Evolutionary conservation across 2,888 invertebrate species (phyloP), one percentile per base, ranked within the genome.

Genomic region (Thera obeliscata): DNA sequence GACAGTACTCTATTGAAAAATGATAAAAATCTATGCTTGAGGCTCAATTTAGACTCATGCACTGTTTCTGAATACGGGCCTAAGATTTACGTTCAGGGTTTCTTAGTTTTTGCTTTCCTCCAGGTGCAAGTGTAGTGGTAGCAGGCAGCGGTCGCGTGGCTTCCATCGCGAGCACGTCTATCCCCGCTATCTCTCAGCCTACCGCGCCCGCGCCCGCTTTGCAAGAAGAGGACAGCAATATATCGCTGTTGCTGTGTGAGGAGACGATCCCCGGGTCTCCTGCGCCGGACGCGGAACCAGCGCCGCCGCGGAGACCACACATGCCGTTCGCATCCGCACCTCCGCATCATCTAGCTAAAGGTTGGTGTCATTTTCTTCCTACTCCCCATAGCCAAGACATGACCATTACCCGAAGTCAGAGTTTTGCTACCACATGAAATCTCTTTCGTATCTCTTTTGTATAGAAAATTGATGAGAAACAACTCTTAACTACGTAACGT

Each of bases 231-330:
- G 97, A 97, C 85, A 95, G 96, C 74, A 95, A 95, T 75, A 95
- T 96, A 74, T 97, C 97, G 64, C 90, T 97, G 70, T 85, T 98
- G 74, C 89, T 98, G 9, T 98, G 98, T 86, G 97, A 97, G 84
- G 98, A 98, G 89, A 98, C 97, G 38, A 98, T 98, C 82, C 98
- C 98, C 0, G 97, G 98, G 35, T 98, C 97, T 83, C 98, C 98
- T 3, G 96, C 97, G 56, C 96, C 97, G 0, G 95, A 95, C 81
- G 82, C 87, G 1, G 92, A 92, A 77, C 92, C 93, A 2, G 94
- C 95, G 74, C 93, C 94, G 68, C 77, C 94, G 84, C 81, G 94
- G 76, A 76, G 94, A 1, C 89, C 95, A 75, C 96, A 96, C 81
- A 95, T 96, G 95, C 96, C 96, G 7, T 96, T 96, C 84, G 95